phyloP scores from a whole-genome alignment of 2,113 vertebrate species.

The Hypanus sabinus region DNA sequence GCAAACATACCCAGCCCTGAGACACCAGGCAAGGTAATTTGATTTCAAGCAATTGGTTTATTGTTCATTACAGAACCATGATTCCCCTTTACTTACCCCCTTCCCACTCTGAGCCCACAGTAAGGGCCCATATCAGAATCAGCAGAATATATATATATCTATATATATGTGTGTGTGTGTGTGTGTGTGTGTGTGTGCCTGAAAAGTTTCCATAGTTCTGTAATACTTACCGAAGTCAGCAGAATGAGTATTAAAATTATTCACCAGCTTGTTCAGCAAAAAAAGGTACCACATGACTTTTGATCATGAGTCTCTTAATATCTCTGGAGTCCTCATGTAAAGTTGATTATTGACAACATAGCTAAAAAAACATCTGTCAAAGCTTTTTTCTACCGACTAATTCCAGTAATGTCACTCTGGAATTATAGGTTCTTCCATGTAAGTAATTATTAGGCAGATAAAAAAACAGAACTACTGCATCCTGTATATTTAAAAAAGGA shows the following conservation, averaged over 20 bases:
- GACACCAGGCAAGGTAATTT: too few relatives aligned
- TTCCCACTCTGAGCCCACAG: too few relatives aligned
- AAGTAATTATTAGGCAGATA: background rate
- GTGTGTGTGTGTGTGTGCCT: too few relatives aligned
- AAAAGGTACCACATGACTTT: background rate
- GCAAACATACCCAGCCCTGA: too few relatives aligned
- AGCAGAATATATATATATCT: too few relatives aligned
- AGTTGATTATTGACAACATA: background rate
- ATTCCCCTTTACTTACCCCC: too few relatives aligned
- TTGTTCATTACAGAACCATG: too few relatives aligned
- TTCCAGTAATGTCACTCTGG: background rate
- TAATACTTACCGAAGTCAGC: background rate
- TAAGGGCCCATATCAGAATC: too few relatives aligned
- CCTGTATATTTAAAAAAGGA: background rate
- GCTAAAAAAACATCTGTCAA: background rate
- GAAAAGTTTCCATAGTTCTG: too few relatives aligned
- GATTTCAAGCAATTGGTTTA: too few relatives aligned
- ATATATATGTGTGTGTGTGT: too few relatives aligned
- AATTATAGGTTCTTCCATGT: background rate
- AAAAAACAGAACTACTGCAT: background rate
- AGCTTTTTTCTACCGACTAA: background rate
- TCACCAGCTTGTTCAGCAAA: background rate
- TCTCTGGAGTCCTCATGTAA: background rate
- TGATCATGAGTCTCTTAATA: background rate
- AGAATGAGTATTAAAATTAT: background rate